Evolutionary conservation across 2,113 vertebrate genomes (phyloP), one percentile per base, ranked within the genome.

Genomic region (Ramphastos sulfuratus): DNA sequence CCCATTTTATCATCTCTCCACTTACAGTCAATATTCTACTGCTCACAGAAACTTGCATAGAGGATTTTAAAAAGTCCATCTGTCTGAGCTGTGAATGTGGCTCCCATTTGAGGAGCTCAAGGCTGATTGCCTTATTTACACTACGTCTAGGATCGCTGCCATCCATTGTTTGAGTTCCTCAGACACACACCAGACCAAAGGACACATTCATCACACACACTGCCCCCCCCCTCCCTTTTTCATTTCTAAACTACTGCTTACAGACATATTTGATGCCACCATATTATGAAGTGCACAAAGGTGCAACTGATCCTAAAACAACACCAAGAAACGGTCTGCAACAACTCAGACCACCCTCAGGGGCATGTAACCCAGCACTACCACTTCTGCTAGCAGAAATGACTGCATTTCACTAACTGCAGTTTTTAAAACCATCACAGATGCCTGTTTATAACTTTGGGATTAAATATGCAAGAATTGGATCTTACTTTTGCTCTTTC

Each of bases 41-140:
- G 64, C 69, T 77, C 66, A 15, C 6, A 70, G 74, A 42, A 92
- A 52, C 66, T 70, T 63, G 44, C 52, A 64, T 6, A 44, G 61
- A 56, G 60, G 72, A 24, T 60, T 95, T 94, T 3, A 33, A 37
- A 75, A 70, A 56, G 42, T 12, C 70, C 91, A 91, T 96, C 89
- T 92, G 91, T 64, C 27, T 9, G 67, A 93, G 84, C 66, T 82
- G 86, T 82, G 69, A 87, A 27, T 0, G 44, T 39, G 81, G 15
- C 71, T 91, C 91, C 84, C 84, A 33, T 10, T 85, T 28, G 84
- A 31, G 76, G 59, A 67, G 92, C 89, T 73, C 39, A 89, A 88
- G 84, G 95, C 87, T 89, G 91, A 93, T 89, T 42, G 89, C 50
- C 77, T 94, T 94, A 95, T 94, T 96, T 96, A 95, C 79, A 82